A percentile compares a stretch with the other conserved stretches of the same genome.
Evolutionary conservation across 1,140 invertebrate species (phyloP).

Genomic region (Bombus affinis): DNA sequence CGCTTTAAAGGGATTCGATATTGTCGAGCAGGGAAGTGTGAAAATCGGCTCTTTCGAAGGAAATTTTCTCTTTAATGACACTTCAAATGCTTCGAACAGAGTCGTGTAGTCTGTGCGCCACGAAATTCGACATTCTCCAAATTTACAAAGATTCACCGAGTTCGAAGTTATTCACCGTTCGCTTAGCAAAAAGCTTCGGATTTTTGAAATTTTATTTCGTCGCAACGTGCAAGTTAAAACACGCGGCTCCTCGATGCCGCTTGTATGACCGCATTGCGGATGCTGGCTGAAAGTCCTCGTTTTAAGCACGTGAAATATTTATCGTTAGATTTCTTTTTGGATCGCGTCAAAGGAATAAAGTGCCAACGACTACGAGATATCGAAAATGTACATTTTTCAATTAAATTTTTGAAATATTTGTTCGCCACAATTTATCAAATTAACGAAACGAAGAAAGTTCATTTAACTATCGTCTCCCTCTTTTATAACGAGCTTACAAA

Average conservation of each 20-base stretch:
- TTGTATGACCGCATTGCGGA: slow-evolving; percentile 36
- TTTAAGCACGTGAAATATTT: slow-evolving; percentile 1
- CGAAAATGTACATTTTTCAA: no score
- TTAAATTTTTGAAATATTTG: no score
- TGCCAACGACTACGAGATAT: neutral
- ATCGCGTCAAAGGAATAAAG: neutral
- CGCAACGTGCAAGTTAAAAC: neutral
- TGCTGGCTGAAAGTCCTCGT: slow-evolving; percentile 1
- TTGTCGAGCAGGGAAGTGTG: no score
- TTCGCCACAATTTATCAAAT: no score
- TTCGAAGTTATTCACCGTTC: neutral
- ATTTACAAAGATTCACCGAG: neutral
- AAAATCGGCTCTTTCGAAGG: no score
- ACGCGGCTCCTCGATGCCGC: neutral
- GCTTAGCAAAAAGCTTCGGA: neutral
- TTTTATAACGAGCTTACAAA: no score
- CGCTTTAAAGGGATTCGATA: no score
- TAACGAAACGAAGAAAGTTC: no score
- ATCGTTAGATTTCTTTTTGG: neutral
- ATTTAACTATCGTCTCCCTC: rapidly evolving
- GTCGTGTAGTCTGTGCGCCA: no score
- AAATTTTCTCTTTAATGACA: neutral
- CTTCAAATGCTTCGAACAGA: neutral
- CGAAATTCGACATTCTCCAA: slow-evolving; percentile 1
- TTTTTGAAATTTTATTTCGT: slow-evolving; percentile 26